Base-by-base conservation (phyloP, 2,888 invertebrate genomes). In the Ernsta delagoae region DNA sequence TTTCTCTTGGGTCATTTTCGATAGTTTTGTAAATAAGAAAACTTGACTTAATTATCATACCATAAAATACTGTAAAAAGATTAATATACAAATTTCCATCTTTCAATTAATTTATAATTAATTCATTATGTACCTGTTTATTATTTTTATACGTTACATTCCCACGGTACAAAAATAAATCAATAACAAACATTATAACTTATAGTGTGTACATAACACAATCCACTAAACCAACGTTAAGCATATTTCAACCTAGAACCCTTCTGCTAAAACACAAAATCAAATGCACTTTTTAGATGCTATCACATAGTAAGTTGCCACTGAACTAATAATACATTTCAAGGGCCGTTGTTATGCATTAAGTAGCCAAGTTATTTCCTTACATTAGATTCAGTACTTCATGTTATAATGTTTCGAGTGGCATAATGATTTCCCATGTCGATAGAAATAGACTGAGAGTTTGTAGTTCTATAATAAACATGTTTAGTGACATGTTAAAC, bases 141-240 rank as follows among this genome's bases (percentile, higher is more conserved):
- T n/a, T n/a, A n/a, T n/a, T n/a, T n/a, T n/a, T n/a, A n/a, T n/a
- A n/a, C n/a, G n/a, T n/a, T n/a, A n/a, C n/a, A n/a, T 84, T 84
- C 85, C 81, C 84, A 84, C 82, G 73, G 77, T 76, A 70, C 75
- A 78, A 80, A 83, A 82, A 83, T 83, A 83, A 81, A 79, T 77
- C 78, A 72, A 72, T 68, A 50, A 68, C 50, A 63, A 68, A 59
- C 59, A 24, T 63, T 59, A 45, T 69, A 64, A 60, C 56, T 70
- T 65, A 41, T 31, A 41, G n/a, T 68, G 62, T 62, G 39, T 62
- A 68, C 68, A 68, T 68, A 68, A 68, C 56, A 62, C 68, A 62
- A 68, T 68, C 54, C 62, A 50, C 16, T 62, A 4, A 12, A 24
- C 34, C 4, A 5, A 0, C 11, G 41, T 9, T 7, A 36, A 50